Conservation (phyloP, 2,797 vertebrate species). For the Clarias pachynema region DNA sequence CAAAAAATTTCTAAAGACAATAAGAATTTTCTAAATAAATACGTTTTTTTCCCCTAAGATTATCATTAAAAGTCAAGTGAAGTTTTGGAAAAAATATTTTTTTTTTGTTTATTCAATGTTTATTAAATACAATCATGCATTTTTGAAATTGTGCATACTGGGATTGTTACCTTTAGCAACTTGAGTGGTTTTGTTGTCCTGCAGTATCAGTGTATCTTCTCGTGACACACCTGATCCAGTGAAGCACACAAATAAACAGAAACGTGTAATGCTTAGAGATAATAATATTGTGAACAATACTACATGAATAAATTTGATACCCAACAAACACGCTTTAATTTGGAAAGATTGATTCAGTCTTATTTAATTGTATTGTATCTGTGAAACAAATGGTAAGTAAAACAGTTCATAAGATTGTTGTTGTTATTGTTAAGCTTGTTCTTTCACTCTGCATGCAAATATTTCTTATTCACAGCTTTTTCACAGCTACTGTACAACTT, state of each 20-base stretch:
- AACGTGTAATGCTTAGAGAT: constrained; percentile 5
- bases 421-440: constrained; percentile 16
- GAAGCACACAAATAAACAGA: constrained; percentile 16
- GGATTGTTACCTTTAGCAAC: constrained; percentile 69
- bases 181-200: constrained; percentile 65
- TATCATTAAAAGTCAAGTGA: background rate
- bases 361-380: constrained; percentile 9
- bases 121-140: background rate
- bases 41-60: background rate
- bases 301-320: background rate
- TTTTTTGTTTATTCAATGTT: background rate
- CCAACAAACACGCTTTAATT: background rate
- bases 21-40: background rate
- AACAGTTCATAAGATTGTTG: constrained; percentile 16
- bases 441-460: background rate
- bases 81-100: background rate
- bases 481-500: constrained; percentile 2
- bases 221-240: constrained; percentile 72
- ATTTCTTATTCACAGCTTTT: background rate
- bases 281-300: background rate
- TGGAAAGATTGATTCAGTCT: background rate
- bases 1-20: background rate
- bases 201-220: constrained; percentile 72
- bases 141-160: background rate
- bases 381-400: constrained; percentile 15